Evolutionary conservation across 2,113 vertebrate genomes (phyloP), one percentile per base, ranked within the genome.

Genomic region (Kryptolebias marmoratus): DNA sequence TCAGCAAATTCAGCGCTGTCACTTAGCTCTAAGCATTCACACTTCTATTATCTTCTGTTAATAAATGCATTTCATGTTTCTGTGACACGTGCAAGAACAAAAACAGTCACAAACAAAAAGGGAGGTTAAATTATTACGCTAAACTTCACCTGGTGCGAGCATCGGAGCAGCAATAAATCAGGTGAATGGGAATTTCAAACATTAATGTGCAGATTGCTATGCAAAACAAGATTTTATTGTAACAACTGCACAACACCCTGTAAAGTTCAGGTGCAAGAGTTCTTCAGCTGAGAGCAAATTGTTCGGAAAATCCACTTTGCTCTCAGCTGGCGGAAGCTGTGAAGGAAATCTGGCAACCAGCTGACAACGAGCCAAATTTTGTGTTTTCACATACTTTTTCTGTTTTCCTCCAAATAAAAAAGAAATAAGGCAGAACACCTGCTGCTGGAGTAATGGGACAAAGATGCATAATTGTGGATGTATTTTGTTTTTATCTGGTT

Each of bases 261-360:
- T 62, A 50, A 74, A 67, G 59, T 71, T 64, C 67, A 71, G 64
- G 63, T 68, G 56, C 36, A 66, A 59, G 68, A 72, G 59, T 82
- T 76, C 57, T 68, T 66, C 58, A 79, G 58, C 48, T 53, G 58
- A 64, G 50, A 83, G 66, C 59, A 78, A 79, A 82, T 73, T 83
- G 44, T 75, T 75, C 27, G 36, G 49, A 82, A 85, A 84, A 77
- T 73, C 49, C 52, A 62, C 31, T 79, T 70, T 74, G 52, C 78
- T 84, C 47, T 77, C 64, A 60, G 56, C 62, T 80, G 73, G 75
- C 64, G 78, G 52, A 64, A 42, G 66, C 65, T 80, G 58, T 53
- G 28, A 83, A 50, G 18, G 28, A 62, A 81, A 77, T 69, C 68
- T 77, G 56, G 61, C 73, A 82, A 71, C 52, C 53, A 18, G 58